phyloP scores from a whole-genome alignment of 2,797 vertebrate species.

The Tamandua tetradactyla region DNA sequence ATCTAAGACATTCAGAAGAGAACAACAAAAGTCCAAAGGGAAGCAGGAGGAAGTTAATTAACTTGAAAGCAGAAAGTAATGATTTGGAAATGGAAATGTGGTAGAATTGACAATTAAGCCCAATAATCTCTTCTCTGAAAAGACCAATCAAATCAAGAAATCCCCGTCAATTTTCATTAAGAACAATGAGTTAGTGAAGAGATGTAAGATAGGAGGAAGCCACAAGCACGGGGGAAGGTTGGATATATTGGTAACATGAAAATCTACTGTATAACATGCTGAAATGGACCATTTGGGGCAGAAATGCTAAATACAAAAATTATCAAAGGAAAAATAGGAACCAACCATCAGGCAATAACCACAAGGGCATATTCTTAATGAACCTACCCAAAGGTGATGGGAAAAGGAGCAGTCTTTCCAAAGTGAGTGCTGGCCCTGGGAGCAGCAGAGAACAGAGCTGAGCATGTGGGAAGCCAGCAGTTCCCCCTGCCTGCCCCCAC shows the following conservation, averaged over 20 bases:
- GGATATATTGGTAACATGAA: background rate
- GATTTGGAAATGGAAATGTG: rapidly evolving
- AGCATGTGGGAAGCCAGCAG: no score
- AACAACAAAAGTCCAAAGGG: background rate
- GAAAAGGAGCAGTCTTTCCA: background rate
- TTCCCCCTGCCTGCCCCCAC: background rate
- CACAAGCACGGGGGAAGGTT: rapidly evolving
- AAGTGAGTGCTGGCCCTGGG: no score
- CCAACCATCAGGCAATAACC: rapidly evolving
- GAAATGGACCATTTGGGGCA: background rate
- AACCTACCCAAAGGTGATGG: no score
- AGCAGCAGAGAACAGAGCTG: background rate
- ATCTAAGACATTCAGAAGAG: background rate
- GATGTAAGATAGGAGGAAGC: rapidly evolving
- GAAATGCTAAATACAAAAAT: background rate
- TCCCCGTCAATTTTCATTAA: background rate
- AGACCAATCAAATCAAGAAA: background rate
- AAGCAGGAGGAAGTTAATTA: background rate
- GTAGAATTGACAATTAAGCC: background rate
- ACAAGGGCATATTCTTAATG: rapidly evolving
- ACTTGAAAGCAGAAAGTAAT: background rate
- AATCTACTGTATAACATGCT: background rate
- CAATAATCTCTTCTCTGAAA: background rate
- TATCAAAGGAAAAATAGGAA: background rate
- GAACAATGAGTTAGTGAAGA: background rate